phyloP scores from a whole-genome alignment of 2,797 vertebrate genomes.

The Graptemys geographica region DNA sequence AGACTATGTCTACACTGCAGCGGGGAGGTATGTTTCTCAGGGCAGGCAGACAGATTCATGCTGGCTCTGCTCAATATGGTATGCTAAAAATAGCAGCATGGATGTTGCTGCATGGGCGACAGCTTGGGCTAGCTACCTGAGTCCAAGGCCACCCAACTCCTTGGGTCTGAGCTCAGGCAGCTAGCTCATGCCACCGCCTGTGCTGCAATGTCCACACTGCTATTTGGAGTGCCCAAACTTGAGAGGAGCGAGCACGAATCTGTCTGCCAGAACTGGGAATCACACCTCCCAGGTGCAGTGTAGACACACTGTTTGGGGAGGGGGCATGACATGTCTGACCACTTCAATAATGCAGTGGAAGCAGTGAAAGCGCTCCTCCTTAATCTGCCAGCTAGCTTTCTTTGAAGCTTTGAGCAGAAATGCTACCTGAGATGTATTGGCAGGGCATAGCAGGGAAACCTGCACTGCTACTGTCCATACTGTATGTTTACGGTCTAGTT shows the following conservation, averaged over 20 bases:
- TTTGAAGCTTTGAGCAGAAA: background rate
- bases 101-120: background rate
- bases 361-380: background rate
- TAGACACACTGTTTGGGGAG: background rate
- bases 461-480: background rate
- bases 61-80: background rate
- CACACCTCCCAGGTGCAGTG: background rate
- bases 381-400: background rate
- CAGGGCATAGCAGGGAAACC: background rate
- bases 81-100: background rate
- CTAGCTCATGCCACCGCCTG: background rate
- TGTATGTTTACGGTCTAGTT: background rate
- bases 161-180: background rate
- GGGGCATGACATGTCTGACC: background rate
- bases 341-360: background rate
- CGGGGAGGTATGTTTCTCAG: background rate
- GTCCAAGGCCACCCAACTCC: background rate
- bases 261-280: background rate
- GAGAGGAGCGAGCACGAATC: background rate
- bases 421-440: background rate
- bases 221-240: background rate
- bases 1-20: background rate
- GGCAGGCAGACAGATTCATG: background rate
- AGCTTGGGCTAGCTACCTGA: background rate
- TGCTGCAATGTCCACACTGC: background rate